Conservation (phyloP, 2,113 vertebrate genomes). For the Burhinus oedicnemus region DNA sequence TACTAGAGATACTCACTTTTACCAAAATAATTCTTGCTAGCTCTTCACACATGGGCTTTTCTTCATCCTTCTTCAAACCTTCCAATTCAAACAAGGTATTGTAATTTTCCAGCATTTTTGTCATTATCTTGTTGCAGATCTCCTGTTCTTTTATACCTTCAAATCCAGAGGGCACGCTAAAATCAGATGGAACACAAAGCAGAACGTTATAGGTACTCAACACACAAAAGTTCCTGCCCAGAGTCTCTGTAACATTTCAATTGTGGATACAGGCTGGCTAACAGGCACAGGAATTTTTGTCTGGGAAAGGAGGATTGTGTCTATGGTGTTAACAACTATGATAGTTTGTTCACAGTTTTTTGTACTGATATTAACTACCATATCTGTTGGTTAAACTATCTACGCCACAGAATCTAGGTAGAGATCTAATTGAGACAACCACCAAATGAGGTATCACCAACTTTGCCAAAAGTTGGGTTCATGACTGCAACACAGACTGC, state of each 20-base stretch:
- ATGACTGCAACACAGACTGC: neutral
- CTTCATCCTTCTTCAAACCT: slow-evolving; percentile 37
- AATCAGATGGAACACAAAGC: slow-evolving; percentile 1
- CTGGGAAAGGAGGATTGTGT: neutral
- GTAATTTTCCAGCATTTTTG: slow-evolving; percentile 87
- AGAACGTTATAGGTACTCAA: neutral
- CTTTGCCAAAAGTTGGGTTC: neutral
- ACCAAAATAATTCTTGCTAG: slow-evolving; percentile 74
- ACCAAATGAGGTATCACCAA: neutral
- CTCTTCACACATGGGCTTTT: slow-evolving; percentile 64
- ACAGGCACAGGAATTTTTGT: neutral
- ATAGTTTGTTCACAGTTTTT: neutral
- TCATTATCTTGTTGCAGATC: slow-evolving; percentile 91
- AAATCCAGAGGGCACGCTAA: slow-evolving; percentile 84
- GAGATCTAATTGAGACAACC: neutral
- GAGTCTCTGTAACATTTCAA: neutral
- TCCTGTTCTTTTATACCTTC: slow-evolving; percentile 90
- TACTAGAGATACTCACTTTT: slow-evolving; percentile 79
- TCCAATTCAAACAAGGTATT: slow-evolving; percentile 80
- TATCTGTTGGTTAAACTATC: neutral
- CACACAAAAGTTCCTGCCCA: neutral
- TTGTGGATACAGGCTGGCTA: neutral
- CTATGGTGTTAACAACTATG: neutral
- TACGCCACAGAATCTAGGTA: neutral
- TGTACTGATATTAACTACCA: rapidly evolving